Evolutionary conservation across 2,797 vertebrate species (phyloP), one percentile per base, ranked within the genome.

Genomic region (Gadopsis marmoratus): DNA sequence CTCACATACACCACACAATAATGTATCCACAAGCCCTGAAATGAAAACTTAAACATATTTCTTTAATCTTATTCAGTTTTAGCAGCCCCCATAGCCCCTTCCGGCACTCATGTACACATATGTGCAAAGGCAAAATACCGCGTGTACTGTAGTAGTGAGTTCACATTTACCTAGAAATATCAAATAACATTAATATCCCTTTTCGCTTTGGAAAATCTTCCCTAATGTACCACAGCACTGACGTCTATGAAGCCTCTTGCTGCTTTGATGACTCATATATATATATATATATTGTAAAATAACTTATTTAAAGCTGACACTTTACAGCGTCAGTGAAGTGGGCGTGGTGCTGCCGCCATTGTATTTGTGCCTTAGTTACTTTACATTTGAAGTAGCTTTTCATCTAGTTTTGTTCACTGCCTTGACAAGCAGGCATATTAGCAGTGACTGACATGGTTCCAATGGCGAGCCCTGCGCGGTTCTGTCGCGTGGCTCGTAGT

Each of bases 401-500:
- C 17, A 39, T 66, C 10, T 53, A n/a, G 31, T 68, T 64, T 11
- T 33, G 9, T 39, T 16, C 31, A 5, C 64, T 4, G 41, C 35
- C 19, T 39, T n/a, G 41, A 76, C 41, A 56, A 4, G 39, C 5
- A 8, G 12, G 23, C 50, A n/a, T 8, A 29, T 53, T 31, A 64
- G 21, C 67, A 11, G n/a, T 77, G 72, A 85, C 6, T 69, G 80
- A 83, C 60, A 26, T 0, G 23, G 21, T 79, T 7, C 64, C 12
- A 8, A 12, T 41, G 78, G 78, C 16, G 39, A 82, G 67, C 48
- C 61, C 5, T 3, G 53, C 53, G 23, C 23, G 23, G 65, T 79
- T 78, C 75, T 66, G 74, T 88, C 85, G 84, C 26, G 29, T 80
- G 74, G 26, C 79, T 41, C 58, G 65, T 81, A 86, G 88, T 83